Conservation (phyloP, 2,888 invertebrate species). For the Atherix ibis region DNA sequence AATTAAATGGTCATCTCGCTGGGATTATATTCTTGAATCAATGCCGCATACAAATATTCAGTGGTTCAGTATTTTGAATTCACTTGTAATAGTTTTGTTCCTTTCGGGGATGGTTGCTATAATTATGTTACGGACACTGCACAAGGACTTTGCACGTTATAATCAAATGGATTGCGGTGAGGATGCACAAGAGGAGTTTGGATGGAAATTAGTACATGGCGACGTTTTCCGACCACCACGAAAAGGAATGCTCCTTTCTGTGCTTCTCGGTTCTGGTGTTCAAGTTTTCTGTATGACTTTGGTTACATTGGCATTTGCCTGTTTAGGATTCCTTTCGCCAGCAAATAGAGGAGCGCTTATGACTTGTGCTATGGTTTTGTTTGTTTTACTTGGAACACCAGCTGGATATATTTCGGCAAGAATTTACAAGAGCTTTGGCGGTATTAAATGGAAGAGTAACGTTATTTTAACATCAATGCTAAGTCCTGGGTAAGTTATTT, state of each 20-base stretch:
- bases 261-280: conserved; percentile 89
- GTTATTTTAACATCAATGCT: conserved; percentile 91
- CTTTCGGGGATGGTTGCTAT: conserved; percentile 99
- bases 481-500: conserved; percentile 70
- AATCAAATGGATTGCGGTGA: conserved; percentile 87
- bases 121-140: conserved; percentile 91
- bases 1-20: conserved; percentile 95
- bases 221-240: conserved; percentile 95
- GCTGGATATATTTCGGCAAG: conserved; percentile 95
- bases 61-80: conserved; percentile 98
- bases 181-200: conserved; percentile 71
- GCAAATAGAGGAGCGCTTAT: conserved; percentile 96
- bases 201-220: conserved; percentile 97
- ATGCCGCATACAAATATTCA: conserved; percentile 98
- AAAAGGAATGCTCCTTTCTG: conserved; percentile 90
- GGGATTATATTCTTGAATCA: conserved; percentile 98
- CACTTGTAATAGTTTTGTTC: conserved; percentile 90
- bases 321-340: conserved; percentile 94
- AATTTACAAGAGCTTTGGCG: conserved; percentile 97
- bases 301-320: conserved; percentile 94
- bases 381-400: conserved; percentile 91
- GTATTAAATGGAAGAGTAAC: conserved; percentile 97
- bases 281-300: conserved; percentile 93
- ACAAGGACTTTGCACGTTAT: conserved; percentile 96
- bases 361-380: conserved; percentile 94